Conservation (phyloP, 2,113 vertebrate species). For the Panthera uncia region DNA sequence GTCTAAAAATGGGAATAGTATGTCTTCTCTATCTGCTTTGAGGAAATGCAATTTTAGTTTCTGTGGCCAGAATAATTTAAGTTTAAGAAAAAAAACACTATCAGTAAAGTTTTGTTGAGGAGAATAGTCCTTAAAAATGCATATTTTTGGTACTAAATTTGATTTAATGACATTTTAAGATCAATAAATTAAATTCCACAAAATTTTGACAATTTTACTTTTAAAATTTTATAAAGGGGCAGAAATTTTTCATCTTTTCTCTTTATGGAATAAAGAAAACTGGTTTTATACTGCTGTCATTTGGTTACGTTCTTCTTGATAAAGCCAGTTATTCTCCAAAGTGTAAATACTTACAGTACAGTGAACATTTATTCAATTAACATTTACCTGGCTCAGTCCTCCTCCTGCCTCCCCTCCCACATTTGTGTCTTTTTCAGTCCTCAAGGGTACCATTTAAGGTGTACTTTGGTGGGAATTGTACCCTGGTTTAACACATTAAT, state of each 20-base stretch:
- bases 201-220: background rate
- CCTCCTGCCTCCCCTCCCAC: background rate
- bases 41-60: slow-evolving; percentile 62
- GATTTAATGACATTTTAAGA: slow-evolving; percentile 26
- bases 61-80: slow-evolving; percentile 41
- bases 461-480: slow-evolving; percentile 58
- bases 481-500: background rate
- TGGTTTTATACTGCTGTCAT: background rate
- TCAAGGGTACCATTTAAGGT: slow-evolving; percentile 51
- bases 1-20: slow-evolving; percentile 34
- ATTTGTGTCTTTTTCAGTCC: slow-evolving; percentile 31
- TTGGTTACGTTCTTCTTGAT: background rate
- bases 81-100: slow-evolving; percentile 23
- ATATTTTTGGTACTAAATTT: slow-evolving; percentile 29
- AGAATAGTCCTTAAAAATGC: background rate
- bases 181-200: background rate
- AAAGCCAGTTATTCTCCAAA: slow-evolving; percentile 45
- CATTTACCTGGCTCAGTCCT: background rate
- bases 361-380: slow-evolving; percentile 56
- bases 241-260: background rate
- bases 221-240: background rate
- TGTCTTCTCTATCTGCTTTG: background rate
- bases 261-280: background rate
- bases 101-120: slow-evolving; percentile 33
- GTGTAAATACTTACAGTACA: background rate